Conservation (phyloP, 2,797 vertebrate species). For the Oryzias dopingdopingensis region DNA sequence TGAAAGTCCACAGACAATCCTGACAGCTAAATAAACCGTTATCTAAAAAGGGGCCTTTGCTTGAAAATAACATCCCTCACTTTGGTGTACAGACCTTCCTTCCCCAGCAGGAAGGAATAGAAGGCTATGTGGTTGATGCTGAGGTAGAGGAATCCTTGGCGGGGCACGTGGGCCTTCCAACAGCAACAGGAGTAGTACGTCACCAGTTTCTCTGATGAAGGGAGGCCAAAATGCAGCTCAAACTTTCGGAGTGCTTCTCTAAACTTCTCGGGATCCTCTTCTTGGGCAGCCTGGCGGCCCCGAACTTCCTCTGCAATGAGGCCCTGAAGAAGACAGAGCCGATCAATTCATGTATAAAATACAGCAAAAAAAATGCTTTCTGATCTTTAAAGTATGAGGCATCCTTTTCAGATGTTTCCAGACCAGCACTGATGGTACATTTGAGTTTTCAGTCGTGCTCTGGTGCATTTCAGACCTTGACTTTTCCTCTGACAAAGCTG, state of each 20-base stretch:
- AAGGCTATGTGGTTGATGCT: conserved; percentile 97
- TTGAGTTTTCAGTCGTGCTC: neutral
- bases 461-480: conserved; percentile 79
- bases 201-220: conserved; percentile 88
- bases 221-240: conserved; percentile 89
- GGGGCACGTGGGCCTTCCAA: conserved; percentile 94
- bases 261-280: conserved; percentile 91
- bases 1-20: too few species aligned
- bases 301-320: conserved; percentile 92
- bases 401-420: too few species aligned
- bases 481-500: conserved; percentile 93
- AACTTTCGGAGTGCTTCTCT: conserved; percentile 90
- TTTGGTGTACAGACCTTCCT: conserved; percentile 83
- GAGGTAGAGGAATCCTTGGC: conserved; percentile 96
- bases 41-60: neutral
- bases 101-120: conserved; percentile 96
- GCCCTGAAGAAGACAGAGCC: conserved; percentile 71
- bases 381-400: too few species aligned
- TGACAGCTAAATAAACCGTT: too few species aligned
- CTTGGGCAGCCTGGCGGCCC: conserved; percentile 87
- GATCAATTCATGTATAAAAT: too few species aligned
- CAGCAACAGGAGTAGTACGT: conserved; percentile 95
- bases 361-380: too few species aligned
- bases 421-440: too few species aligned
- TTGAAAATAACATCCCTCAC: conserved; percentile 11